Base-by-base conservation (phyloP, 2,113 vertebrate genomes). In the Brienomyrus brachyistius region DNA sequence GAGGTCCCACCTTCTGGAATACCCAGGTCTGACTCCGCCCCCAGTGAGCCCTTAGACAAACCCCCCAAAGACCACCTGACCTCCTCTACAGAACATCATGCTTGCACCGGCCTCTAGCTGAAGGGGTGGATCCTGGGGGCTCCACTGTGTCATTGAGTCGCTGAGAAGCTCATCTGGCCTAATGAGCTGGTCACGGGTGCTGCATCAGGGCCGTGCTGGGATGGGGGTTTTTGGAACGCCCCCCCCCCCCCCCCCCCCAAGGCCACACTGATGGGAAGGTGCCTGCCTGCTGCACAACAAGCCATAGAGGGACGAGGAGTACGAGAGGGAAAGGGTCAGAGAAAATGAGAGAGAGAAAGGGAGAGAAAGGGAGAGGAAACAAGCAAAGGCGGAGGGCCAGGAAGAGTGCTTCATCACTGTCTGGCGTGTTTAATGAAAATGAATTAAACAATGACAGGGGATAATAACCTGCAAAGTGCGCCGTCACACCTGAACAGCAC, bases 391-490 rank as follows among this genome's bases (percentile, higher is more conserved):
- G 2, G 40, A 80, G 48, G 15, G 27, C 0, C 5, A n/a, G 88
- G 27, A 48, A 31, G 45, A 21, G 70, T 43, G 45, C 11, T 84
- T 84, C 23, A 84, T 84, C 82, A 84, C 94, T 95, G 95, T 94
- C 94, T 93, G 92, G 86, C 91, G 93, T 91, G 66, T 94, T 95
- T 95, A 95, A 96, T 95, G 94, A 94, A 94, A 92, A 91, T 91
- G 92, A 95, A 95, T 95, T 93, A 95, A 95, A 95, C 94, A 94
- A 95, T 94, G 95, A 95, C 93, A 94, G 91, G 89, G 91, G 70
- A 90, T 95, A 94, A 95, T 95, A 95, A 95, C 92, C 95, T 94
- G 91, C 91, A 91, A 91, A 88, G 80, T 48, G 77, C 21, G 9
- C 80, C 45, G 87, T 88, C 89, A 91, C 90, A 91, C 90, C 82